Conservation (phyloP, 2,113 vertebrate genomes). For the Progne subis region DNA sequence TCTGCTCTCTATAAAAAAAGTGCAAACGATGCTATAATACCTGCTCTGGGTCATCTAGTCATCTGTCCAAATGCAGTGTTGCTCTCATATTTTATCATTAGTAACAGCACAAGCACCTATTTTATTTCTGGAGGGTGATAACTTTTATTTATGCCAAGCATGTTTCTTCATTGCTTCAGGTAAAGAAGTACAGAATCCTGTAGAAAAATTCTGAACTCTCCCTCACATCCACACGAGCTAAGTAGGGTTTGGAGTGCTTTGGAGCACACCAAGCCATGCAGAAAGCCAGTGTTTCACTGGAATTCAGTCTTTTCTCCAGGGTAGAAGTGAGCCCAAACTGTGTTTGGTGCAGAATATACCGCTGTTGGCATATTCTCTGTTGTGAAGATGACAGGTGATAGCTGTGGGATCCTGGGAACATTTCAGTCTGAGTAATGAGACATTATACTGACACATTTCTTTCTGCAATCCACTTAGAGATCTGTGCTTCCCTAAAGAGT, state of each 20-base stretch:
- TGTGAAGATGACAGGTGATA: slow-evolving; percentile 13
- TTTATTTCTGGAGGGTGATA: neutral
- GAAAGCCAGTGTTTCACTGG: neutral
- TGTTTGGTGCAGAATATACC: neutral
- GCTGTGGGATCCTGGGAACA: slow-evolving; percentile 36
- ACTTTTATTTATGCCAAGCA: slow-evolving; percentile 12
- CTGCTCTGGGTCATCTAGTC: neutral
- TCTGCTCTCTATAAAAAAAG: neutral
- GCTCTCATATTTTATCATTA: slow-evolving; percentile 31
- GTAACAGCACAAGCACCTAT: neutral
- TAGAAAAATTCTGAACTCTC: neutral
- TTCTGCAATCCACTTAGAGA: slow-evolving; percentile 13
- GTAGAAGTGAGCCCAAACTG: neutral
- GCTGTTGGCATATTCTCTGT: neutral
- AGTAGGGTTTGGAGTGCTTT: neutral
- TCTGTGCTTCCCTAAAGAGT: slow-evolving; percentile 49
- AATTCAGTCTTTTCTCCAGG: neutral
- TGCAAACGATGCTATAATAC: neutral
- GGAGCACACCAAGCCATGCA: neutral
- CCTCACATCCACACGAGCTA: neutral
- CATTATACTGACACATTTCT: slow-evolving; percentile 39
- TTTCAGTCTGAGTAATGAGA: slow-evolving; percentile 45
- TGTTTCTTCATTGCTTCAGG: neutral
- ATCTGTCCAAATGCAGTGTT: neutral
- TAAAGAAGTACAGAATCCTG: neutral